Percentiles rank a stretch among this genome's conserved stretches.
Evolutionary conservation across 2,888 invertebrate genomes (phyloP).

Genomic region (Shargacucullia verbasci): DNA sequence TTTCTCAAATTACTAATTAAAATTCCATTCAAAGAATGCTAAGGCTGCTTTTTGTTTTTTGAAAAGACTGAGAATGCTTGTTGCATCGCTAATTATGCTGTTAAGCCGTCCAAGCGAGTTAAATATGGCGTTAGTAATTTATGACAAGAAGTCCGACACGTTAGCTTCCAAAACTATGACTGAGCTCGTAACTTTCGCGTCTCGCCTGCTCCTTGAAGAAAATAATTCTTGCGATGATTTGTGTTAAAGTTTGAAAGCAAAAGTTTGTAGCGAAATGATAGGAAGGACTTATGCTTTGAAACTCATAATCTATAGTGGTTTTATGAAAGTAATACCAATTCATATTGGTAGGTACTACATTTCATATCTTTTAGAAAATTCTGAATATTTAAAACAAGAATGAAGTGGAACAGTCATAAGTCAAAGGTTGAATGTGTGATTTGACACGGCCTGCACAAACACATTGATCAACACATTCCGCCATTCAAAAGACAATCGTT

Average conservation of each 20-base stretch:
- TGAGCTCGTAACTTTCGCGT: slow-evolving; percentile 11
- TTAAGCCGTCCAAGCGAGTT: slow-evolving; percentile 19
- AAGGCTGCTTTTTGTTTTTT: slow-evolving; percentile 31
- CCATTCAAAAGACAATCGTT: slow-evolving; percentile 28
- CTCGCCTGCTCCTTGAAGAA: slow-evolving; percentile 6
- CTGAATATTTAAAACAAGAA: background rate
- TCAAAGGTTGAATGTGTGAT: slow-evolving; percentile 5
- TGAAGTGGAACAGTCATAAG: background rate
- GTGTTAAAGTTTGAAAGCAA: slow-evolving; percentile 13
- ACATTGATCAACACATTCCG: slow-evolving; percentile 13
- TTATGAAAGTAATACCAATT: slow-evolving; percentile 5
- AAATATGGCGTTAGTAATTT: slow-evolving; percentile 39
- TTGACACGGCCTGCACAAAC: slow-evolving; percentile 10
- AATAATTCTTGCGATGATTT: slow-evolving; percentile 27
- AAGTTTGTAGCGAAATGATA: slow-evolving; percentile 9
- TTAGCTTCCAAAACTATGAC: slow-evolving; percentile 22
- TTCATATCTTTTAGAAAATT: background rate
- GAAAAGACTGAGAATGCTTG: slow-evolving; percentile 27
- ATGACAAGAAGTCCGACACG: slow-evolving; percentile 15
- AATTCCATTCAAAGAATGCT: slow-evolving; percentile 35
- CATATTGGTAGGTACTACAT: too few species aligned
- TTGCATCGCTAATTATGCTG: slow-evolving; percentile 43
- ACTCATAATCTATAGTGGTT: slow-evolving; percentile 12
- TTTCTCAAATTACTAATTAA: slow-evolving; percentile 46
- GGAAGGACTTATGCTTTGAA: slow-evolving; percentile 17